A percentile compares a stretch with the other conserved stretches of the same genome.
These are phyloP conservation scores for Bembecia ichneumoniformis DNA, from an alignment of 2,888 invertebrate species.

Conservation along the genomic window DNA sequence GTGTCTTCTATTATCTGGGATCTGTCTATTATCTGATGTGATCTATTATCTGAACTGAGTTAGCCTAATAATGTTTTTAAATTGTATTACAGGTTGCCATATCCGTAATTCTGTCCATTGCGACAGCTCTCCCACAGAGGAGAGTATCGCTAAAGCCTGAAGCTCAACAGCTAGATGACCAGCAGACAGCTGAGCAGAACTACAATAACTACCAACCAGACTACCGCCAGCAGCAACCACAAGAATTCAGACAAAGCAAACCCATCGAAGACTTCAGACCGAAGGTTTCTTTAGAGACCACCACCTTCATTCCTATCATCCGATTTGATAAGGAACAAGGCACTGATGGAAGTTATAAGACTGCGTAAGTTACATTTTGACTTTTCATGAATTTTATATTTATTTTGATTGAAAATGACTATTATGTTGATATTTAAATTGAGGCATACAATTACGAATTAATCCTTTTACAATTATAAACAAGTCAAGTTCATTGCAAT, in stretches of 20 bases:
- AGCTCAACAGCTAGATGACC: constrained; percentile 32
- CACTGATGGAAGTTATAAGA: constrained; percentile 86
- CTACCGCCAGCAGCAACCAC: constrained; percentile 21
- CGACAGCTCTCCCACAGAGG: constrained; percentile 60
- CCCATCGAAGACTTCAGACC: constrained; percentile 59
- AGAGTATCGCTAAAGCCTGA: constrained; percentile 46
- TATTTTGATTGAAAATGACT: too few species aligned
- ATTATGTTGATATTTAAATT: too few species aligned
- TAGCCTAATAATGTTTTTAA: not conserved
- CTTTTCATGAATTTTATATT: too few species aligned
- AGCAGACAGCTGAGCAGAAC: constrained; percentile 50
- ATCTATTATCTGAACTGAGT: too few species aligned
- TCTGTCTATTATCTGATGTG: too few species aligned
- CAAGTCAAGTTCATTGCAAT: too few species aligned
- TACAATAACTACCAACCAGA: constrained; percentile 41
- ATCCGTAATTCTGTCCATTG: constrained; percentile 45
- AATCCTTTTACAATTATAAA: too few species aligned
- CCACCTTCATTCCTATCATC: constrained; percentile 86
- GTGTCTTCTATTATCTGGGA: too few species aligned
- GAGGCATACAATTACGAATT: too few species aligned
- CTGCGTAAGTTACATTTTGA: constrained; percentile 72
- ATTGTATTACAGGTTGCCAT: constrained; percentile 45
- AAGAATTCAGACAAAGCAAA: constrained; percentile 49
- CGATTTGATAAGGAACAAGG: constrained; percentile 87
- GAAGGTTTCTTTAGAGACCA: constrained; percentile 66